phyloP scores from a whole-genome alignment of 1,140 invertebrate genomes.

The Nixonia krombeini region DNA sequence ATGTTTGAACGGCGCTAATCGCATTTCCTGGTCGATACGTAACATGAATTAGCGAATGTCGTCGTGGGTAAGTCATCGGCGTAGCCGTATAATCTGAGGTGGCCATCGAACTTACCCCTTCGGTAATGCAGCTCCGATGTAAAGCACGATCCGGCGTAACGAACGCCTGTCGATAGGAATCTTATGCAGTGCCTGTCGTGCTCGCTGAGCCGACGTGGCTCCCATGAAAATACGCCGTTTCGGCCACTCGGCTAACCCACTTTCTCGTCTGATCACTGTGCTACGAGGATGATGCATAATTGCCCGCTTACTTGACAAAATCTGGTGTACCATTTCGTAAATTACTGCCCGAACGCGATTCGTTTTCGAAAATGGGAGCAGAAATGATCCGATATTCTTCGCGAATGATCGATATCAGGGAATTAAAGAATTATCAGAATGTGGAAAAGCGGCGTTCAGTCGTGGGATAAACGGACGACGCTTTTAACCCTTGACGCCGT shows the following conservation, averaged over 20 bases:
- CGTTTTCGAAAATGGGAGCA: too few relatives aligned
- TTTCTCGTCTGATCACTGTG: too few relatives aligned
- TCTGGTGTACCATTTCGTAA: too few relatives aligned
- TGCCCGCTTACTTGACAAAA: too few relatives aligned
- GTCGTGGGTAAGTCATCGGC: conserved; percentile 49
- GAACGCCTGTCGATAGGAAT: conserved; percentile 50
- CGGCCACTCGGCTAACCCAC: conserved; percentile 42
- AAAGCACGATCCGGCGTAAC: conserved; percentile 45
- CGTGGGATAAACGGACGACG: too few relatives aligned
- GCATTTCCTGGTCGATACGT: conserved; percentile 49
- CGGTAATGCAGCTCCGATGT: conserved; percentile 45
- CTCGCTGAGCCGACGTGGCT: conserved; percentile 27
- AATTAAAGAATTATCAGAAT: too few relatives aligned
- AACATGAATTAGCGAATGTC: conserved; percentile 49
- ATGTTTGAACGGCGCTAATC: conserved; percentile 41
- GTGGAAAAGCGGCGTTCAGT: too few relatives aligned
- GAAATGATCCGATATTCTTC: too few relatives aligned
- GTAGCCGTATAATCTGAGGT: conserved; percentile 53
- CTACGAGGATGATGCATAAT: too few relatives aligned
- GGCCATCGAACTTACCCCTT: conserved; percentile 43
- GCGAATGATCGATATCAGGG: too few relatives aligned
- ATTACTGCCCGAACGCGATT: too few relatives aligned
- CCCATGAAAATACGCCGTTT: conserved; percentile 34
- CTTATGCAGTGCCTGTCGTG: conserved; percentile 38
- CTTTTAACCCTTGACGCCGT: too few relatives aligned